A percentile compares a stretch with the other conserved stretches of the same genome.
Evolutionary conservation across 2,113 vertebrate genomes (phyloP).

Genomic region (Platanista minor): DNA sequence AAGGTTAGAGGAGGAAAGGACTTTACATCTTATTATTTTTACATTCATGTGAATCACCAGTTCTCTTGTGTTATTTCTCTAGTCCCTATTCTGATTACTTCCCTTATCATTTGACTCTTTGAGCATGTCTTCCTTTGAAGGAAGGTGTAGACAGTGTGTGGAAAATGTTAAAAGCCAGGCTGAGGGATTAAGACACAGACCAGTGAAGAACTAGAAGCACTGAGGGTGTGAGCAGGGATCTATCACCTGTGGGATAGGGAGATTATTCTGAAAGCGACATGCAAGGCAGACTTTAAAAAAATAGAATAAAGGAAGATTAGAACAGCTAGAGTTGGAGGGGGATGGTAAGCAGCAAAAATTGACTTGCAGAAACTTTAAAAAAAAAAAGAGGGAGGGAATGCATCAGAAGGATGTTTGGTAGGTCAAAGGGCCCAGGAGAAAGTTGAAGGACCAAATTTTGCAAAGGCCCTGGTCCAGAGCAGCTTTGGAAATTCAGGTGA

Average conservation of each 20-base stretch:
- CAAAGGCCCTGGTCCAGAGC: background rate
- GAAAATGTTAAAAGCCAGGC: background rate
- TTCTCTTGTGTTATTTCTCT: background rate
- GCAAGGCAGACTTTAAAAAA: background rate
- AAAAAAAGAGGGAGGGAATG: background rate
- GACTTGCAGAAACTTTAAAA: background rate
- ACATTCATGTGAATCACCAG: background rate
- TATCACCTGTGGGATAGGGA: background rate
- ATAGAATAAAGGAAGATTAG: background rate
- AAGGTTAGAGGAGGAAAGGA: background rate
- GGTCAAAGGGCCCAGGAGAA: background rate
- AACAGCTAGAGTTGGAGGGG: background rate
- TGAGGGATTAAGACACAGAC: background rate
- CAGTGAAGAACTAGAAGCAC: background rate
- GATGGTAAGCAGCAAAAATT: background rate
- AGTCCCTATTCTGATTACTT: background rate
- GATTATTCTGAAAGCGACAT: background rate
- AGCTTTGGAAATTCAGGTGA: background rate
- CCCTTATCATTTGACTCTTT: background rate
- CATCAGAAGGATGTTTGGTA: background rate
- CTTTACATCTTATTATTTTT: background rate
- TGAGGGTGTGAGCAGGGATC: background rate
- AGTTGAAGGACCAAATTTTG: background rate
- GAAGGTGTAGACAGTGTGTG: background rate
- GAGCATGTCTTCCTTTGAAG: background rate